phyloP scores from a whole-genome alignment of 1,140 invertebrate genomes.

The Nasonia longicornis region DNA sequence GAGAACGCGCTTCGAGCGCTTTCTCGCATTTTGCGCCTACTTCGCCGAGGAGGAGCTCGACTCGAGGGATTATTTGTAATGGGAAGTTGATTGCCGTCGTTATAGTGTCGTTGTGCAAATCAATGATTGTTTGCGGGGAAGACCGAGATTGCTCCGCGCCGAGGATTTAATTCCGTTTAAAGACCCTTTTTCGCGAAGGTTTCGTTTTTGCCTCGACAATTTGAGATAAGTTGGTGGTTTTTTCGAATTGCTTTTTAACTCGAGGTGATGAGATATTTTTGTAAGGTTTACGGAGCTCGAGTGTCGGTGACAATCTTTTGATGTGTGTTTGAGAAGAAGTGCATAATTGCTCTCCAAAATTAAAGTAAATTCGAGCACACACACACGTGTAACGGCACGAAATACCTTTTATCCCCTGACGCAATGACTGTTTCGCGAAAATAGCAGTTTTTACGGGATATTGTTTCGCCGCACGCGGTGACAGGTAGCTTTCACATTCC shows the following conservation, averaged over 20 bases:
- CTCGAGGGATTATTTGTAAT: constrained; percentile 14
- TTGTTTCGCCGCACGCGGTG: not conserved
- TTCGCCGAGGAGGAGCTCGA: not conserved
- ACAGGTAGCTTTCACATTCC: constrained; percentile 25
- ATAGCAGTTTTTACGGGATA: not conserved
- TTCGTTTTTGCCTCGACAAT: too few species aligned
- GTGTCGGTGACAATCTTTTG: not conserved
- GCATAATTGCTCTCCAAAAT: too few species aligned
- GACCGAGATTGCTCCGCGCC: too few species aligned
- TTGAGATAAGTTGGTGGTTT: not conserved
- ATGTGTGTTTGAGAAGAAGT: too few species aligned
- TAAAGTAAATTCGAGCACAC: too few species aligned
- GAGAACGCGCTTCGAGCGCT: constrained; percentile 23
- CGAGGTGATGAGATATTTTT: not conserved
- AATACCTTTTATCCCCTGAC: not conserved
- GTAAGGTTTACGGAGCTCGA: not conserved
- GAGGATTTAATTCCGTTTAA: too few species aligned
- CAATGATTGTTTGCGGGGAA: too few species aligned
- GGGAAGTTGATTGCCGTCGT: not conserved
- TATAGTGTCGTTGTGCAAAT: too few species aligned
- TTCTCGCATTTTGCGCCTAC: constrained; percentile 32
- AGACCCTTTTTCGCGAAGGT: too few species aligned
- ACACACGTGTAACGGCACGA: too few species aligned
- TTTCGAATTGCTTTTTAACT: not conserved
- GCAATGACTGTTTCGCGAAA: not conserved